These are phyloP conservation scores for Mechanitis messenoides DNA, from an alignment of 2,888 invertebrate species.

Conservation along the genomic window DNA sequence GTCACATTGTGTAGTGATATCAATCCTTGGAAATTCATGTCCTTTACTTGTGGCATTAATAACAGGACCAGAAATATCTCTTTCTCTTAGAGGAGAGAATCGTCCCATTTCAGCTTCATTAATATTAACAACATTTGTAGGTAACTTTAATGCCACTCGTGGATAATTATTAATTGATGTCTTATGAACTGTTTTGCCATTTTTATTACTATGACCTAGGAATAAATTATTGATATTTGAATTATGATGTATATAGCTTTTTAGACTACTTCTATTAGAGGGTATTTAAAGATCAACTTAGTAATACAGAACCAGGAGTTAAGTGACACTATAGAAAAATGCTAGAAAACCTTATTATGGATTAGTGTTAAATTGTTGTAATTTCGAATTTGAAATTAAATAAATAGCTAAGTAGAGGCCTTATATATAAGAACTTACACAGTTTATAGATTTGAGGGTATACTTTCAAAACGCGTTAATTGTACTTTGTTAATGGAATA, in stretches of 20 bases:
- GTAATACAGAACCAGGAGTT: background rate
- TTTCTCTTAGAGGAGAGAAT: constrained; percentile 79
- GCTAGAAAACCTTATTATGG: no score
- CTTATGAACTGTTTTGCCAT: constrained; percentile 62
- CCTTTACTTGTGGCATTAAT: constrained; percentile 67
- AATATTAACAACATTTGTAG: constrained; percentile 79
- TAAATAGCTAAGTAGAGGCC: no score
- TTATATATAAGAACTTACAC: no score
- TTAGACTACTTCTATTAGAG: background rate
- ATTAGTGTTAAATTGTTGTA: no score
- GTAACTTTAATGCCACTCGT: constrained; percentile 73
- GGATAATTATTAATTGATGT: constrained; percentile 71
- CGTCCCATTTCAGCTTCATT: constrained; percentile 79
- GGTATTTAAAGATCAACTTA: no score
- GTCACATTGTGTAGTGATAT: constrained; percentile 63
- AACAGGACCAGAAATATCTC: constrained; percentile 80
- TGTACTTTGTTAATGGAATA: background rate
- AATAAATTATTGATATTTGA: background rate
- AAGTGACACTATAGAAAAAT: background rate
- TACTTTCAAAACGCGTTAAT: no score
- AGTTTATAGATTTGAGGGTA: no score
- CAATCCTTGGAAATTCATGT: constrained; percentile 45
- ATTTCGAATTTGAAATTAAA: no score
- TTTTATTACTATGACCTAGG: constrained; percentile 36
- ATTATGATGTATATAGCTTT: background rate